Conservation (phyloP, 2,888 invertebrate genomes). For the Protophormia terraenovae region DNA sequence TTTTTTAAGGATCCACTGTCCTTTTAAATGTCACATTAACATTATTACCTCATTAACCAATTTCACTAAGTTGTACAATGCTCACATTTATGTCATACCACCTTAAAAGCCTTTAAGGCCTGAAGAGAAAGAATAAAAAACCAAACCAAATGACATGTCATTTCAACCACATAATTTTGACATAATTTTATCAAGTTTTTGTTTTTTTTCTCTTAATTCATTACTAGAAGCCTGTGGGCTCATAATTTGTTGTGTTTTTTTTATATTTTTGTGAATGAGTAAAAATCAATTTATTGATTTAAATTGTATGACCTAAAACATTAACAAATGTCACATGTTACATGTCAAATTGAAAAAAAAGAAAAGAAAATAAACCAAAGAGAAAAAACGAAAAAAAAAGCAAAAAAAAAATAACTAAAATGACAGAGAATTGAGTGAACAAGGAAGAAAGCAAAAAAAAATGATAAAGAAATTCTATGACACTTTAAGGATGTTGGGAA, state of each 20-base stretch:
- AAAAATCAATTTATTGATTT: conserved; percentile 62
- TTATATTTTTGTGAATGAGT: neutral
- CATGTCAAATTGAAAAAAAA: neutral
- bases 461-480: neutral
- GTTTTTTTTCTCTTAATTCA: neutral
- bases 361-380: neutral
- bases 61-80: neutral
- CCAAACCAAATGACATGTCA: conserved; percentile 27
- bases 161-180: conserved; percentile 44
- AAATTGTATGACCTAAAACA: conserved; percentile 31
- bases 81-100: too few relatives aligned
- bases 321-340: conserved; percentile 46
- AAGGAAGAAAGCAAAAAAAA: neutral
- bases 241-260: neutral
- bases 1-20: too few relatives aligned
- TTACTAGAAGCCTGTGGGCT: neutral
- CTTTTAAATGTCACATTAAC: too few relatives aligned
- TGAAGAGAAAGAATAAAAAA: neutral
- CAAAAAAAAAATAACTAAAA: neutral
- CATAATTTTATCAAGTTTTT: conserved; percentile 6
- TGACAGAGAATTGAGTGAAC: neutral
- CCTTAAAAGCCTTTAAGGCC: too few relatives aligned
- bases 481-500: neutral
- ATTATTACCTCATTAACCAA: conserved; percentile 7
- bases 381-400: neutral